Evolutionary conservation across 2,113 vertebrate species (phyloP).

Genomic region (Odontophorus gujanensis): DNA sequence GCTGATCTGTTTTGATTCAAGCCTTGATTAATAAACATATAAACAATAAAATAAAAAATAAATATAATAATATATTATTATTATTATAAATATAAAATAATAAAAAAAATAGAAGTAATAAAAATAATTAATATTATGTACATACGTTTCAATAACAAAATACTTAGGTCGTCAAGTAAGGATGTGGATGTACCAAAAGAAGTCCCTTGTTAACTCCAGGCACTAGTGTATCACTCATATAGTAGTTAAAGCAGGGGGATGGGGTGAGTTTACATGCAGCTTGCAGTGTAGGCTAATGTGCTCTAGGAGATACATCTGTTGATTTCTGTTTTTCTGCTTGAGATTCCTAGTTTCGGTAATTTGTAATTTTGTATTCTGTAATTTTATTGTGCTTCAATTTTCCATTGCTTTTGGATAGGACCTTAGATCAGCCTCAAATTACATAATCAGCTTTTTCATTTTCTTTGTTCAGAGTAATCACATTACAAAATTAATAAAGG

Average conservation of each 20-base stretch:
- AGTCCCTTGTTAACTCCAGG: neutral
- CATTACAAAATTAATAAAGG: neutral
- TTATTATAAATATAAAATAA: too few species aligned
- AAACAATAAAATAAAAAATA: too few species aligned
- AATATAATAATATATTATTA: too few species aligned
- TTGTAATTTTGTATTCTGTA: neutral
- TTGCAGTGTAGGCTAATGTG: rapidly evolving
- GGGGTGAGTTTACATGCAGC: neutral
- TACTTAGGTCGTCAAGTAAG: neutral
- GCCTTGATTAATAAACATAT: neutral
- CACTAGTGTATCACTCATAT: neutral
- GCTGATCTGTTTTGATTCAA: neutral
- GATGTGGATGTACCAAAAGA: neutral
- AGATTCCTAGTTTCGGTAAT: neutral
- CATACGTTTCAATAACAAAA: neutral
- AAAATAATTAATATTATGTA: neutral
- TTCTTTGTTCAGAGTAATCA: neutral
- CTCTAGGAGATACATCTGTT: neutral
- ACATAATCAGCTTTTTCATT: neutral
- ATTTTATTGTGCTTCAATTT: neutral
- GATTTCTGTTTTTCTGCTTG: neutral
- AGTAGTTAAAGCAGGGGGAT: neutral
- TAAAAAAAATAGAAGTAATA: too few species aligned
- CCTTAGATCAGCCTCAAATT: neutral
- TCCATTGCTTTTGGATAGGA: neutral